phyloP scores from a whole-genome alignment of 2,888 invertebrate genomes.

The Polydrusus pterygomalis region DNA sequence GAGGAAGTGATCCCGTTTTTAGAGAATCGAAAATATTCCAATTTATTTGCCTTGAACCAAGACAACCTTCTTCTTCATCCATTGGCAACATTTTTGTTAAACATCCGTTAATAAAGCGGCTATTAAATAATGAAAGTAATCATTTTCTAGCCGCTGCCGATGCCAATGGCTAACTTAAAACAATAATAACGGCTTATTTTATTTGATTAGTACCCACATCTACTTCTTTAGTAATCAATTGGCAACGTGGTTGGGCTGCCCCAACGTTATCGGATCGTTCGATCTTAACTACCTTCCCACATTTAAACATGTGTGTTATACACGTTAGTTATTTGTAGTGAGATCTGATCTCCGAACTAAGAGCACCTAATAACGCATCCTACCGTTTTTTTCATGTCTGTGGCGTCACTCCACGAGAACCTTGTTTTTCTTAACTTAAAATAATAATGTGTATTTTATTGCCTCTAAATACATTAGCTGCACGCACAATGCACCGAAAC shows the following conservation, averaged over 20 bases:
- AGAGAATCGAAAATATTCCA: too few relatives aligned
- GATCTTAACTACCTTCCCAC: conserved; percentile 61
- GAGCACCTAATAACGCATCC: conserved; percentile 53
- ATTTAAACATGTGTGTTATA: conserved; percentile 60
- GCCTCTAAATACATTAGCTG: too few relatives aligned
- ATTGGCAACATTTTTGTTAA: too few relatives aligned
- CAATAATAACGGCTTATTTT: conserved; percentile 1
- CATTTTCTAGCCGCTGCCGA: too few relatives aligned
- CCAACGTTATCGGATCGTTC: conserved; percentile 35
- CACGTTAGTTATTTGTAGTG: conserved; percentile 59
- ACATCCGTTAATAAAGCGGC: too few relatives aligned
- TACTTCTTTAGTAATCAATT: not conserved
- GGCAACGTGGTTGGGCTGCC: conserved; percentile 38
- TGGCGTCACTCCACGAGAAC: conserved; percentile 38
- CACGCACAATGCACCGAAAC: too few relatives aligned
- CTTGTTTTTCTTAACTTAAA: not conserved
- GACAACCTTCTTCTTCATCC: too few relatives aligned
- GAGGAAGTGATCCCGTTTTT: too few relatives aligned
- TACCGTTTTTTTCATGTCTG: conserved; percentile 49
- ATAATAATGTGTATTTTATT: too few relatives aligned
- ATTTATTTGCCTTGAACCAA: too few relatives aligned
- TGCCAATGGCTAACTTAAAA: not conserved
- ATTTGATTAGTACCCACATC: conserved; percentile 1
- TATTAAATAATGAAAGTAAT: too few relatives aligned
- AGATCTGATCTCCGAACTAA: conserved; percentile 52